Conservation (phyloP, 2,888 invertebrate species). For the Linnaemya vulpina region DNA sequence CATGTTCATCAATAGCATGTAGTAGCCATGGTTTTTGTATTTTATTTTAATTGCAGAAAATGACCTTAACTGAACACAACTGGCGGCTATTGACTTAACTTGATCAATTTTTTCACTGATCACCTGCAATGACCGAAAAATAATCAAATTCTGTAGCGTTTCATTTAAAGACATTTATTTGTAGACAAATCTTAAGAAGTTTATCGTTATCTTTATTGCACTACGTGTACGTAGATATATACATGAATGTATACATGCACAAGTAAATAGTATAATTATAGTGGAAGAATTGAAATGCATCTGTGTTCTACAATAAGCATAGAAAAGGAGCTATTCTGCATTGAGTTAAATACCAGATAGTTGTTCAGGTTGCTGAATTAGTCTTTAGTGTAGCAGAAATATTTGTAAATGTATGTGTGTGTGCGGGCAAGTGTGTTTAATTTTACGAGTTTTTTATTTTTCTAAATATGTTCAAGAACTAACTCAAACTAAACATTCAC, state of each 20-base stretch:
- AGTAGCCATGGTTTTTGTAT: constrained; percentile 25
- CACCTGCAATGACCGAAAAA: constrained; percentile 50
- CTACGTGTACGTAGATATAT: background rate
- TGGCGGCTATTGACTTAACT: constrained; percentile 57
- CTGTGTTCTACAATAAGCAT: constrained; percentile 33
- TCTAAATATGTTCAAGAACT: constrained; percentile 36
- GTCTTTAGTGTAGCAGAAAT: constrained; percentile 21
- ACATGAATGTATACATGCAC: background rate
- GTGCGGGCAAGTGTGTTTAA: background rate
- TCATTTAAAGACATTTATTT: constrained; percentile 12
- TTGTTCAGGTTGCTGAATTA: constrained; percentile 34
- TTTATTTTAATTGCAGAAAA: constrained; percentile 50
- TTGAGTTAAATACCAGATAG: constrained; percentile 14
- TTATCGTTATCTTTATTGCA: constrained; percentile 10
- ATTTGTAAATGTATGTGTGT: background rate
- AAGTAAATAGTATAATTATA: constrained; percentile 7
- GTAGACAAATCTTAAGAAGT: constrained; percentile 34
- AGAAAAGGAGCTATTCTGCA: constrained; percentile 38
- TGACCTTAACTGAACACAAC: constrained; percentile 64
- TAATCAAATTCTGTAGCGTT: constrained; percentile 35
- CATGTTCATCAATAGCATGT: constrained; percentile 22
- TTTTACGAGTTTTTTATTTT: constrained; percentile 29
- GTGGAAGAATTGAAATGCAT: constrained; percentile 34
- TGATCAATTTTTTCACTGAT: constrained; percentile 25
- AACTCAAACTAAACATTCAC: constrained; percentile 25